These are phyloP conservation scores for Xenentodon cancila DNA, from an alignment of 2,797 vertebrate species.

Conservation along the genomic window DNA sequence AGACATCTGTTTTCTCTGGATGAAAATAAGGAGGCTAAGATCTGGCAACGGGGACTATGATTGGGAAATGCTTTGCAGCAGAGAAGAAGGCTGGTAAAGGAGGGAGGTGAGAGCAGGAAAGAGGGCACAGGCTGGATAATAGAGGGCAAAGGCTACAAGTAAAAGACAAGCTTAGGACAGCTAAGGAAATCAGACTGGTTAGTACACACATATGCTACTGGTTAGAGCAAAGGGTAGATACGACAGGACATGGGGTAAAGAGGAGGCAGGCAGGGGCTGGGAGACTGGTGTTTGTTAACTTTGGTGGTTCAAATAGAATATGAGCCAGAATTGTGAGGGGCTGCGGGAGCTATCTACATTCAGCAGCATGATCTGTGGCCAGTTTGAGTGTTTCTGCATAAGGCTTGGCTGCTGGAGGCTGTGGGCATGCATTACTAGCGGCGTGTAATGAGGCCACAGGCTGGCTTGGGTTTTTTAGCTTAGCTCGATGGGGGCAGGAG, in stretches of 20 bases:
- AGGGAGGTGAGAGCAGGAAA: slow-evolving; percentile 32
- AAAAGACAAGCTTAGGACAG: slow-evolving; percentile 72
- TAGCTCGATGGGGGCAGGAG: slow-evolving; percentile 48
- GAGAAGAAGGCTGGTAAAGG: slow-evolving; percentile 53
- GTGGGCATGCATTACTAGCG: slow-evolving; percentile 57
- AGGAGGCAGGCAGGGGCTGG: slow-evolving; percentile 65
- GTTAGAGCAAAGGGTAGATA: slow-evolving; percentile 72
- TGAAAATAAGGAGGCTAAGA: slow-evolving; percentile 29
- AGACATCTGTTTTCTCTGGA: slow-evolving; percentile 13
- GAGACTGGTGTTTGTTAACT: slow-evolving; percentile 46
- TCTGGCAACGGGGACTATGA: slow-evolving; percentile 56
- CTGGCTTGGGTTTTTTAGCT: slow-evolving; percentile 47
- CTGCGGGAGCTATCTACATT: slow-evolving; percentile 29
- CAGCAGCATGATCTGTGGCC: slow-evolving; percentile 42
- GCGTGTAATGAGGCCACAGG: slow-evolving; percentile 51
- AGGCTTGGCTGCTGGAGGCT: slow-evolving; percentile 28
- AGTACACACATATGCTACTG: slow-evolving; percentile 75
- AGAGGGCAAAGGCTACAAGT: slow-evolving; percentile 71
- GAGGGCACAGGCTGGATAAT: slow-evolving; percentile 47
- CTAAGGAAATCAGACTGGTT: slow-evolving; percentile 74
- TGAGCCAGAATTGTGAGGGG: slow-evolving; percentile 24
- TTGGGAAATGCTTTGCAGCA: slow-evolving; percentile 58
- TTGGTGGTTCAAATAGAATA: slow-evolving; percentile 36
- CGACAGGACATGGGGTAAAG: slow-evolving; percentile 65
- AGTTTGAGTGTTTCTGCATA: slow-evolving; percentile 36